Conservation (phyloP, 2,113 vertebrate genomes). For the Bubo bubo region DNA sequence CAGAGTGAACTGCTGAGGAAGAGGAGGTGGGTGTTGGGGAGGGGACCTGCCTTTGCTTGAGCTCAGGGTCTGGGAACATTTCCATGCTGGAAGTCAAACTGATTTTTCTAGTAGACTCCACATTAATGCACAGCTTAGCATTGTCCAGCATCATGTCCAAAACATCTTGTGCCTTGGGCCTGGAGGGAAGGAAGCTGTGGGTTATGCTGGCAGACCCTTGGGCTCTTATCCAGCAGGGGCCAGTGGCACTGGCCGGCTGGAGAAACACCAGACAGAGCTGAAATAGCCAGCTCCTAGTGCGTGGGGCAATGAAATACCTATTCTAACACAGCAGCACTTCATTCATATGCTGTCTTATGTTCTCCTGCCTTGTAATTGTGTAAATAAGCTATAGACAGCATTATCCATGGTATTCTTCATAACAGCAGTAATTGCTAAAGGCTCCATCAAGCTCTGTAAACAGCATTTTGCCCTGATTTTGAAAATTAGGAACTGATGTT, state of each 20-base stretch:
- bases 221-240: neutral
- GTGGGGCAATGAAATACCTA: neutral
- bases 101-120: neutral
- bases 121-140: neutral
- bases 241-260: neutral
- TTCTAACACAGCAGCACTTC: neutral
- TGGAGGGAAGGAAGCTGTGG: neutral
- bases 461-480: neutral
- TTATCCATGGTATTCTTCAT: neutral
- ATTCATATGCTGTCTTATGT: neutral
- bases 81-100: neutral
- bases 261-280: neutral
- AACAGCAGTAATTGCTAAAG: neutral
- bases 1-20: neutral
- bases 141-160: neutral
- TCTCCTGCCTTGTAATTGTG: neutral
- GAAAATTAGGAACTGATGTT: slow-evolving; percentile 19
- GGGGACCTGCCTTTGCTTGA: rapidly evolving
- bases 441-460: slow-evolving; percentile 5
- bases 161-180: rapidly evolving
- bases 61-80: neutral
- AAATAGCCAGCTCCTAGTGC: neutral
- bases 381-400: neutral
- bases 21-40: neutral
- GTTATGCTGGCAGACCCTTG: neutral